Evolutionary conservation across 2,888 invertebrate genomes (phyloP).

Genomic region (Nephrotoma flavescens): DNA sequence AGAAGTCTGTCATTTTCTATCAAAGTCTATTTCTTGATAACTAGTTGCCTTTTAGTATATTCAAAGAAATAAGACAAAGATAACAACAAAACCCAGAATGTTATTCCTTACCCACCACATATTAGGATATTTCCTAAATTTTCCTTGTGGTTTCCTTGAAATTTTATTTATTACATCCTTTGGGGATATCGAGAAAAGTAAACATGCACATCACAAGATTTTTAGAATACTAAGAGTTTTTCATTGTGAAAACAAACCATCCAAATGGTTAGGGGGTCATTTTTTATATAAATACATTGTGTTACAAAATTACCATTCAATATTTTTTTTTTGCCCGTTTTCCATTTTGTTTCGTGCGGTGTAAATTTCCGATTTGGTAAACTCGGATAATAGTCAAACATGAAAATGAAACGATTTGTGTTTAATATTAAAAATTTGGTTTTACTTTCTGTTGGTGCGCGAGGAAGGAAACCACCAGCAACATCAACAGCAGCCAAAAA

Average conservation of each 20-base stretch:
- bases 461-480: background rate
- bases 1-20: background rate
- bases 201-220: background rate
- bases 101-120: background rate
- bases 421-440: background rate
- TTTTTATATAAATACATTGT: background rate
- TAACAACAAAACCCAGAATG: background rate
- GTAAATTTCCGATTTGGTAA: background rate
- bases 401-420: background rate
- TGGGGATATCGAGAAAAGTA: background rate
- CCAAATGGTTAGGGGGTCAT: background rate
- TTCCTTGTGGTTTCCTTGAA: background rate
- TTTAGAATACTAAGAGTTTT: background rate
- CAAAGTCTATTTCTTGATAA: background rate
- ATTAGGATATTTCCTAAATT: background rate
- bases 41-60: background rate
- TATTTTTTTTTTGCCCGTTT: background rate
- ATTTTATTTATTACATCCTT: background rate
- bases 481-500: background rate
- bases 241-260: background rate
- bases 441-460: background rate
- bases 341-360: background rate
- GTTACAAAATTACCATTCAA: background rate
- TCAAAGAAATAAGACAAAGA: background rate
- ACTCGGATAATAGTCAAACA: background rate